Evolutionary conservation across 2,113 vertebrate genomes (phyloP).

Genomic region (Aythya baeri): DNA sequence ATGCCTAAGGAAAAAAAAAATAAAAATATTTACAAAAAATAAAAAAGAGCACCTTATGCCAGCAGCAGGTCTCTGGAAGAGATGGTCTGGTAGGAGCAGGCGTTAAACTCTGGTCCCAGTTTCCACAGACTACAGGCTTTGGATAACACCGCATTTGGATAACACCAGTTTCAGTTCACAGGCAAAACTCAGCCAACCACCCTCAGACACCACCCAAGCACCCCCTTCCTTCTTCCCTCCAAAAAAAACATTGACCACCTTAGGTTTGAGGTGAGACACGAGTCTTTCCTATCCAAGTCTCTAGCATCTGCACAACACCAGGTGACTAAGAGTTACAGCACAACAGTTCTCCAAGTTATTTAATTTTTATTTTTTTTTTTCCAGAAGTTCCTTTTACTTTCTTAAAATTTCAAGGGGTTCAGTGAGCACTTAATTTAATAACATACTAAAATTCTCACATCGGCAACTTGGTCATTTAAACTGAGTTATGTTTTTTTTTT

Average conservation of each 20-base stretch:
- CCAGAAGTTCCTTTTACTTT: not conserved
- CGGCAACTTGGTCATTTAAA: slow-evolving; percentile 12
- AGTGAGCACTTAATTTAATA: slow-evolving; percentile 12
- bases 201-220: not conserved
- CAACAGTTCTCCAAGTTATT: not conserved
- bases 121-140: not conserved
- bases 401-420: not conserved
- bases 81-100: not conserved
- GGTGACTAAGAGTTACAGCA: not conserved
- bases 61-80: not conserved
- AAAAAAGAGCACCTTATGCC: not conserved
- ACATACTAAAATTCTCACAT: not conserved
- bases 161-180: not conserved
- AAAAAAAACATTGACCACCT: not conserved
- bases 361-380: not conserved
- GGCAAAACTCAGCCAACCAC: not conserved
- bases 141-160: not conserved
- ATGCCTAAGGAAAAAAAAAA: not conserved
- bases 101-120: not conserved
- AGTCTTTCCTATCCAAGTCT: not conserved
- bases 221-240: not conserved
- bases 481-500: not conserved
- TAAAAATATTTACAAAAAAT: not conserved
- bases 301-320: not conserved
- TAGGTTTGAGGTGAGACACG: not conserved